Evolutionary conservation across 2,113 vertebrate genomes (phyloP).

Genomic region (Eretmochelys imbricata): DNA sequence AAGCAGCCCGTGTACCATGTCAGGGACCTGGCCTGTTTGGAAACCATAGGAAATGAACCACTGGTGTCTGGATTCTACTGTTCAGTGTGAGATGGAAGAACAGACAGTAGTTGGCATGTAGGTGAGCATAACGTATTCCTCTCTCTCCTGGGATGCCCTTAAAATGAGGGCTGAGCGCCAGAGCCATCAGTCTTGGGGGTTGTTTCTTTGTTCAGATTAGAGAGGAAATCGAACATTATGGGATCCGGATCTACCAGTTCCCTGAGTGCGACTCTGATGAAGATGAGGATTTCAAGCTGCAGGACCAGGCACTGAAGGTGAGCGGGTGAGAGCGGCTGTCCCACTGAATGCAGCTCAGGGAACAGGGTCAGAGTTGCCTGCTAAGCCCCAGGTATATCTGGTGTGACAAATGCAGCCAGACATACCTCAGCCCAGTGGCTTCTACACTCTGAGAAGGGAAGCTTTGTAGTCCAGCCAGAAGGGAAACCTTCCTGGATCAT

Average conservation of each 20-base stretch:
- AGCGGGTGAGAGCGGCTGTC: background rate
- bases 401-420: background rate
- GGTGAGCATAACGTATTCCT: background rate
- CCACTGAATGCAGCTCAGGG: background rate
- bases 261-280: slow-evolving; percentile 97
- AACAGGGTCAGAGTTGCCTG: background rate
- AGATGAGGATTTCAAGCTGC: slow-evolving; percentile 97
- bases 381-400: background rate
- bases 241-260: slow-evolving; percentile 97
- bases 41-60: too few species aligned
- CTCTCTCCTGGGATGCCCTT: background rate
- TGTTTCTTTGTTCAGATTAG: slow-evolving; percentile 84
- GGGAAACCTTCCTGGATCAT: background rate
- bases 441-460: background rate
- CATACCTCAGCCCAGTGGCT: background rate
- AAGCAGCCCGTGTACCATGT: background rate
- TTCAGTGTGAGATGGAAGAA: background rate
- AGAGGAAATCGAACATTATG: slow-evolving; percentile 92
- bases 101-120: background rate
- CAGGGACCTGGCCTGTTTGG: background rate
- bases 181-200: background rate
- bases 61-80: too few species aligned
- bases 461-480: background rate
- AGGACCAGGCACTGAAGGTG: slow-evolving; percentile 95
- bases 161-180: background rate